Evolutionary conservation across 1,140 invertebrate species (phyloP).

Genomic region (Drosophila eugracilis): DNA sequence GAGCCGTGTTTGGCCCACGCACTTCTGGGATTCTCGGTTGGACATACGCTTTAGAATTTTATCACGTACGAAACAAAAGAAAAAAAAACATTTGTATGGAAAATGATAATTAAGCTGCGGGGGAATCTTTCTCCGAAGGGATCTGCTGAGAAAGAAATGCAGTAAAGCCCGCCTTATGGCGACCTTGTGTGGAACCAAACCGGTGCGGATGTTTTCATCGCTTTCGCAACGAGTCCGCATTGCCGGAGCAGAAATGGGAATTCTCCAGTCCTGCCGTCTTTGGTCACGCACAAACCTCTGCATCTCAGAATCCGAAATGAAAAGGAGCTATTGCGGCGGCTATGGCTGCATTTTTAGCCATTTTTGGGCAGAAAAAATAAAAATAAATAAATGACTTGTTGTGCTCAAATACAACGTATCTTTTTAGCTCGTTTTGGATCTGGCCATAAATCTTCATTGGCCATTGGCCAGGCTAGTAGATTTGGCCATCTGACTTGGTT

Average conservation of each 20-base stretch:
- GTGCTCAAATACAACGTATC: conserved; percentile 66
- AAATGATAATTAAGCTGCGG: conserved; percentile 63
- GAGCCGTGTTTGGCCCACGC: neutral
- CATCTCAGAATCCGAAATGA: conserved; percentile 58
- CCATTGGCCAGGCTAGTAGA: conserved; percentile 29
- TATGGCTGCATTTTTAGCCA: conserved; percentile 63
- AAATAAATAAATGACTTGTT: conserved; percentile 81
- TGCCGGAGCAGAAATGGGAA: conserved; percentile 20
- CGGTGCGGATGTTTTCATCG: conserved; percentile 24
- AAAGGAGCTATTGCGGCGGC: conserved; percentile 41
- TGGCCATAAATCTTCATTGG: conserved; percentile 72
- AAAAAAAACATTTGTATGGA: conserved; percentile 40
- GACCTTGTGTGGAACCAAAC: conserved; percentile 19
- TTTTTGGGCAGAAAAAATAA: conserved; percentile 79
- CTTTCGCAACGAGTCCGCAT: conserved; percentile 52
- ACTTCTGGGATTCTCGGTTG: conserved; percentile 27
- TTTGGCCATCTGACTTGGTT: conserved; percentile 56
- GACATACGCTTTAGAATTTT: conserved; percentile 51
- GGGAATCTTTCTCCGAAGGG: conserved; percentile 9
- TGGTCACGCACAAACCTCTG: conserved; percentile 73
- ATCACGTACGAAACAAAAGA: conserved; percentile 59
- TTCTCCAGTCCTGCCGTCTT: conserved; percentile 26
- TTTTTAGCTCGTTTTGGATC: conserved; percentile 55
- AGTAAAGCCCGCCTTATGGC: neutral
- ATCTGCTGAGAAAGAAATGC: conserved; percentile 1